Evolutionary conservation across 2,888 invertebrate genomes (phyloP), one percentile per base, ranked within the genome.

Genomic region (Zygaena filipendulae): DNA sequence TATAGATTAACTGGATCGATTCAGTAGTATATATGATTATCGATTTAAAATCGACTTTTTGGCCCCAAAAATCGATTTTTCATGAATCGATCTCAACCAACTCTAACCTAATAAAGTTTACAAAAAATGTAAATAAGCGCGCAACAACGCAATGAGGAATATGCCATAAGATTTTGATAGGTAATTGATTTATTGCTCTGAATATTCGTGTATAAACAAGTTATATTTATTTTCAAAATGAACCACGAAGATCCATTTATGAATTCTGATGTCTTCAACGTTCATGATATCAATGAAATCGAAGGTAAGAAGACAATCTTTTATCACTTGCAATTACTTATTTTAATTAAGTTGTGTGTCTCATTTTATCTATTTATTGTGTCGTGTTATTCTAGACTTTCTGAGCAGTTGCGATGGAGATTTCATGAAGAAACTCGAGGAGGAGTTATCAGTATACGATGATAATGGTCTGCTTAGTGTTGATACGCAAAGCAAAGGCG

Each of bases 321-420:
- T 9, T 26, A 11, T 20, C n/a, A 8, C 9, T 21, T 23, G 23
- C 9, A 14, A 14, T 13, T 20, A 23, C 4, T 22, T 21, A n/a
- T 18, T 23, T 24, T 30, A 25, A 4, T 30, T 28, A 7, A 16
- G 9, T 20, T 23, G 11, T 19, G 25, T 21, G 32, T 18, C 18
- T 10, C 6, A 35, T 27, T 32, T 26, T 38, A 33, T 36, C 33
- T 34, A 38, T 29, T 29, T 18, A 30, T 36, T 36, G 16, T 30
- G 35, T n/a, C n/a, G n/a, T 16, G 5, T 32, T 28, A 38, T 81
- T 81, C 28, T 62, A 87, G 87, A 87, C 63, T 79, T 87, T 25
- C 62, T 88, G 13, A 82, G 82, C 40, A 84, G 85, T 38, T 88
- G 85, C 51, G 87, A 87, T 60, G 85, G 71, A 38, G 87, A 87